A percentile compares a stretch with the other conserved stretches of the same genome.
Conservation (phyloP, 2,113 vertebrate genomes). For the Urocolius indicus region DNA sequence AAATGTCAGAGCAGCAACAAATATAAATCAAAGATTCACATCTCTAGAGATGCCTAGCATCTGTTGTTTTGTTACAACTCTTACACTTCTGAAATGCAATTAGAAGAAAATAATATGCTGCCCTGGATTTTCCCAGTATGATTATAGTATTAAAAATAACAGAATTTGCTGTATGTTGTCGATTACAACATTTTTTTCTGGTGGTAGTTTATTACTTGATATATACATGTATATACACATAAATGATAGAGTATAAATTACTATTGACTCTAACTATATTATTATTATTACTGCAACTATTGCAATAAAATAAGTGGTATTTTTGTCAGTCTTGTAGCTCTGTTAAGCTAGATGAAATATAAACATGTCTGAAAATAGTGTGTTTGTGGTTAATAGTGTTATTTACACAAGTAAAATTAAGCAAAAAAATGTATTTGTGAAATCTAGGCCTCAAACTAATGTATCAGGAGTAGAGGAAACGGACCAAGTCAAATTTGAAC, state of each 20-base stretch:
- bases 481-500: not conserved
- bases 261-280: not conserved
- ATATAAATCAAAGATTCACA: conserved; percentile 31
- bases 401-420: not conserved
- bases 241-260: not conserved
- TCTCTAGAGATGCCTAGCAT: conserved; percentile 3
- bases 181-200: not conserved
- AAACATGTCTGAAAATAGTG: accelerated
- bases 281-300: not conserved
- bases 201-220: not conserved
- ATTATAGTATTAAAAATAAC: not conserved
- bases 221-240: not conserved
- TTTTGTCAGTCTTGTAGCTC: not conserved
- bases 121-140: not conserved
- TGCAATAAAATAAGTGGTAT: not conserved
- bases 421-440: not conserved
- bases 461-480: not conserved
- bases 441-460: not conserved
- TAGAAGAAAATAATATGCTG: conserved; percentile 25
- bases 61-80: conserved; percentile 50
- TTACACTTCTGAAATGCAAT: conserved; percentile 3
- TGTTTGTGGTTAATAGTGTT: not conserved
- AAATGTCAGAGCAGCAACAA: conserved; percentile 50
- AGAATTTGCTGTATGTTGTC: not conserved
- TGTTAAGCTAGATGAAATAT: not conserved